These are phyloP conservation scores for Poecilia wingei DNA, from an alignment of 2,797 vertebrate genomes.

Conservation along the genomic window DNA sequence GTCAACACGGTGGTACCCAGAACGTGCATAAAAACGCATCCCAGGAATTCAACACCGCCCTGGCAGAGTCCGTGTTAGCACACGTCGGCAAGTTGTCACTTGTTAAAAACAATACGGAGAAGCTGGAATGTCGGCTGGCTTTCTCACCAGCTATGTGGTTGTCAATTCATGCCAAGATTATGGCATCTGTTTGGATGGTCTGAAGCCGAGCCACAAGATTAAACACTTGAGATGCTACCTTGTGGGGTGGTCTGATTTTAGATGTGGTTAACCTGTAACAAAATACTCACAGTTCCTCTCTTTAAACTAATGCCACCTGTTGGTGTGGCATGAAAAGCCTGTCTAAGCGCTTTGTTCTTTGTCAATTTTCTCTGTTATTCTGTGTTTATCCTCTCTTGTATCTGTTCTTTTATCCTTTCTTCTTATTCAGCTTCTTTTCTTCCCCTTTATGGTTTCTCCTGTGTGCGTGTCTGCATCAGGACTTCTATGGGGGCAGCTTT, in stretches of 20 bases:
- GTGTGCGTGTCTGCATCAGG: constrained; percentile 53
- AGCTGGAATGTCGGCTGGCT: constrained; percentile 63
- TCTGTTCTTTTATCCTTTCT: constrained; percentile 53
- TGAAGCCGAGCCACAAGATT: constrained; percentile 61
- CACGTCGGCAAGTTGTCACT: constrained; percentile 72
- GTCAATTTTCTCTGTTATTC: constrained; percentile 35
- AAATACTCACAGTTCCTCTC: constrained; percentile 63
- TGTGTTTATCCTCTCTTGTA: constrained; percentile 39
- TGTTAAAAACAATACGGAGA: constrained; percentile 74
- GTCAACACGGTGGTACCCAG: constrained; percentile 65
- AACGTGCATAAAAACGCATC: constrained; percentile 59
- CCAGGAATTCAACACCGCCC: constrained; percentile 67
- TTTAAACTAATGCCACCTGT: constrained; percentile 75
- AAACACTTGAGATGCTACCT: constrained; percentile 71
- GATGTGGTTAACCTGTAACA: constrained; percentile 72
- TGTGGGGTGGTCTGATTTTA: constrained; percentile 72
- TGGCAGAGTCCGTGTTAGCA: constrained; percentile 56
- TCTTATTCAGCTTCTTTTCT: constrained; percentile 44
- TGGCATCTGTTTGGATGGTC: constrained; percentile 65
- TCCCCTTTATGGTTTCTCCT: constrained; percentile 51
- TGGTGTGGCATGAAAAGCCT: constrained; percentile 60
- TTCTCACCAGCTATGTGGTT: constrained; percentile 42
- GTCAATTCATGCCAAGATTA: constrained; percentile 68
- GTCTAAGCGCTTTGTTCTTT: constrained; percentile 44
- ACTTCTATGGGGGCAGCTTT: constrained; percentile 71